Base-by-base conservation (phyloP, 2,888 invertebrate species). In the Aleiodes leptofemur region DNA sequence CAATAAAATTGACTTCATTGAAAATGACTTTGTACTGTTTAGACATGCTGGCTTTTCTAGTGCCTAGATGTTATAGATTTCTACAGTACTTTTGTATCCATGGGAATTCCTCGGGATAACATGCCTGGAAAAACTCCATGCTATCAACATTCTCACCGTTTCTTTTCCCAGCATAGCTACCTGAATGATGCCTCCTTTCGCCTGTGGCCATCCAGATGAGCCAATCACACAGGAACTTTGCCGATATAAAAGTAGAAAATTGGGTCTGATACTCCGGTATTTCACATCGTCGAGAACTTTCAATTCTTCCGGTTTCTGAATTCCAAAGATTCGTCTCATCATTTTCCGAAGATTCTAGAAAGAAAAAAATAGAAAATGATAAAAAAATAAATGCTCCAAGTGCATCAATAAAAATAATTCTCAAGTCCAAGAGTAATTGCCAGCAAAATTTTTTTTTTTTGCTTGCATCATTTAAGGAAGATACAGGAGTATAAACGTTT, bases 31-130 rank as follows among this genome's bases (percentile, higher is more conserved):
- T 23, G 23, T 23, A 2, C 23, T 23, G 23, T 23, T 23, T 23
- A 23, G 23, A 23, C 23, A 23, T 23, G 23, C 23, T 23, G 23
- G 23, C 23, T 23, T 1, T 83, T 84, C 86, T 82, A 83, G 83
- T 84, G 79, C 82, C 80, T 69, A 77, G 81, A 4, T 75, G 78
- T 79, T 78, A 76, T 77, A 74, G 77, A 79, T 79, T 79, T 79
- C 78, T 77, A 79, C 76, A 59, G 73, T 71, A 29, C 56, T 43
- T 43, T 64, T 43, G 16, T 64, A 48, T 43, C 64, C 64, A 43
- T 64, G 64, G 48, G 43, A 64, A 64, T 64, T 64, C 43, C 69
- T 74, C 69, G 59, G 51, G 50, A 59, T 57, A 57, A 23, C 57
- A 69, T 61, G 57, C 14, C 51, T 13, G 38, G 38, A 43, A 69